phyloP scores from a whole-genome alignment of 2,113 vertebrate species.

The Lota lota region DNA sequence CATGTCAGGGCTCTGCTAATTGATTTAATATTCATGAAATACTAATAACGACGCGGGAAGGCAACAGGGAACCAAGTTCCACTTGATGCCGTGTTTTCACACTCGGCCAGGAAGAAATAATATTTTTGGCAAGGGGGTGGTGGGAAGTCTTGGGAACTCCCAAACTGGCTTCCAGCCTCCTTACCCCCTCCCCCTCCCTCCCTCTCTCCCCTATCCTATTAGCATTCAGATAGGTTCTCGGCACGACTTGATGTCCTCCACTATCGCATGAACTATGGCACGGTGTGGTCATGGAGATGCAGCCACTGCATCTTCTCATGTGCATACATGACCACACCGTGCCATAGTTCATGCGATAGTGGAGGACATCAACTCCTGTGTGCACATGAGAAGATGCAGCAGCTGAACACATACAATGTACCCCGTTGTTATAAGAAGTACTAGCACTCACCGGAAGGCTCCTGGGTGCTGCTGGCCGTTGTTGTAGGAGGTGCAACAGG shows the following conservation, averaged over 20 bases:
- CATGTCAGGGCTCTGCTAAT: conserved; percentile 55
- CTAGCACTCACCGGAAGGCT: conserved; percentile 82
- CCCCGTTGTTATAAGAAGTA: neutral
- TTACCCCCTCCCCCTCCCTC: neutral
- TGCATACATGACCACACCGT: no score
- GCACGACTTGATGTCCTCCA: no score
- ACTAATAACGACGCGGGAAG: conserved; percentile 35
- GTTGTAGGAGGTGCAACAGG: conserved; percentile 87
- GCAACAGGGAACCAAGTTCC: conserved; percentile 62
- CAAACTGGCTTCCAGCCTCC: neutral
- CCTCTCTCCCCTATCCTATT: no score
- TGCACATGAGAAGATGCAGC: no score
- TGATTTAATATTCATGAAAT: conserved; percentile 67
- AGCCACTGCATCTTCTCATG: no score
- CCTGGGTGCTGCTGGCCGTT: conserved; percentile 84
- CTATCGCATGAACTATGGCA: no score
- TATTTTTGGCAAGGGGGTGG: conserved; percentile 23
- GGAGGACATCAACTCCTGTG: neutral
- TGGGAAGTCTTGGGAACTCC: conserved; percentile 10
- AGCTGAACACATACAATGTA: neutral
- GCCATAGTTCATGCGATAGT: no score
- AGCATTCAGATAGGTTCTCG: no score
- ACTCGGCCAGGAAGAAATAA: conserved; percentile 28
- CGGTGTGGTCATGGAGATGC: no score
- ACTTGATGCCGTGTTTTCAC: conserved; percentile 19